Conservation (phyloP, 2,888 invertebrate species). For the Hyposoter didymator region DNA sequence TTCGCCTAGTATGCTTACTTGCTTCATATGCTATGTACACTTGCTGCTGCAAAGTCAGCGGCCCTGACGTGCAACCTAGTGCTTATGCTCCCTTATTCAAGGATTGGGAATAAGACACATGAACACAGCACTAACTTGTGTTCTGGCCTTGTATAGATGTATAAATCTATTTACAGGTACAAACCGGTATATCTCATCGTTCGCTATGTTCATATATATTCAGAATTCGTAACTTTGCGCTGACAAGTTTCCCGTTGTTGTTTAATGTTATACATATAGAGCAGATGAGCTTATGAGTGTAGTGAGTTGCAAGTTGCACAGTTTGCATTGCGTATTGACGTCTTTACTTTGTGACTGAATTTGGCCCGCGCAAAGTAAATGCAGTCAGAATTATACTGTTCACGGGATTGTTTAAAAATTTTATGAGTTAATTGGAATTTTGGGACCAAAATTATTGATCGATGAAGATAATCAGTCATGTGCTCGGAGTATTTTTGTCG, state of each 20-base stretch:
- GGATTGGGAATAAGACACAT: slow-evolving; percentile 26
- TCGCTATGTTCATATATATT: neutral
- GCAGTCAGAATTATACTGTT: too few relatives aligned
- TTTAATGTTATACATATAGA: neutral
- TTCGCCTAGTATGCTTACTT: slow-evolving; percentile 3
- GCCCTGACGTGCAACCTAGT: slow-evolving; percentile 35
- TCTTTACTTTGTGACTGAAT: slow-evolving; percentile 21
- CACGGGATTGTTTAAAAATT: too few relatives aligned
- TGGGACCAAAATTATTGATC: too few relatives aligned
- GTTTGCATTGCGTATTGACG: slow-evolving; percentile 61
- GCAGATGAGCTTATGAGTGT: neutral
- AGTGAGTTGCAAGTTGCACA: neutral
- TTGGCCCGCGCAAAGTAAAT: neutral
- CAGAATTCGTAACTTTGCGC: slow-evolving; percentile 57
- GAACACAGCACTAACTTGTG: slow-evolving; percentile 34
- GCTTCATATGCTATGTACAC: slow-evolving; percentile 30
- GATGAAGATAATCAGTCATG: neutral
- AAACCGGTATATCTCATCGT: neutral
- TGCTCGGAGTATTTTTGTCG: neutral
- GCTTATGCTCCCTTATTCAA: slow-evolving; percentile 49
- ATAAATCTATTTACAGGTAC: slow-evolving; percentile 1
- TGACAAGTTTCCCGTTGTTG: slow-evolving; percentile 62
- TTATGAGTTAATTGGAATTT: too few relatives aligned
- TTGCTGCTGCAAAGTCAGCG: slow-evolving; percentile 34
- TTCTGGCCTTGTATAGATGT: neutral